These are phyloP conservation scores for Hofmannophila pseudospretella DNA, from an alignment of 2,888 invertebrate species.

Conservation along the genomic window DNA sequence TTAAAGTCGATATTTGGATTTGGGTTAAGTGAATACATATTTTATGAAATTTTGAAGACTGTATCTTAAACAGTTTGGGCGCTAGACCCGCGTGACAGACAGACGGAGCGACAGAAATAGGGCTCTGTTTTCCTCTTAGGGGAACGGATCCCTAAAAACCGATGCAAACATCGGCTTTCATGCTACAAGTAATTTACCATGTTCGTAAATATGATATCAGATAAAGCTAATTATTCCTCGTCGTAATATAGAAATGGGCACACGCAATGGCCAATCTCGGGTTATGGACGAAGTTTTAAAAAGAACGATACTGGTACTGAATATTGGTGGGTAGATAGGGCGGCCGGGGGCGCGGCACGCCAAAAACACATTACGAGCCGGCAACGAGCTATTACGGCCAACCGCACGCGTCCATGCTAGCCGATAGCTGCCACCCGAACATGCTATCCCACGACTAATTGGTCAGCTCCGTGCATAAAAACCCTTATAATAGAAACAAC, in stretches of 20 bases:
- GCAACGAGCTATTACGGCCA: slow-evolving; percentile 67
- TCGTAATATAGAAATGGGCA: slow-evolving; percentile 55
- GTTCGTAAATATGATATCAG: slow-evolving; percentile 60
- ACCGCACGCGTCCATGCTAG: slow-evolving; percentile 61
- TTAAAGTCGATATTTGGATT: too few relatives aligned
- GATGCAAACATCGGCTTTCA: slow-evolving; percentile 46
- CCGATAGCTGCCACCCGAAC: slow-evolving; percentile 64
- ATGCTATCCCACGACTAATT: slow-evolving; percentile 69
- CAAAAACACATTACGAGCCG: slow-evolving; percentile 68
- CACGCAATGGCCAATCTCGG: slow-evolving; percentile 66
- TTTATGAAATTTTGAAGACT: too few relatives aligned
- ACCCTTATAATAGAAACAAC: slow-evolving; percentile 58
- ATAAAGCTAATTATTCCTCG: slow-evolving; percentile 65
- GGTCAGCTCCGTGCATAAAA: slow-evolving; percentile 65
- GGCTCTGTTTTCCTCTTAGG: too few relatives aligned
- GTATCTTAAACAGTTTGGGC: too few relatives aligned
- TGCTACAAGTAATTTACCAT: slow-evolving; percentile 55
- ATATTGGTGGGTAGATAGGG: slow-evolving; percentile 64
- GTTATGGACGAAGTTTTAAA: slow-evolving; percentile 59
- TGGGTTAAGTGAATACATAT: too few relatives aligned
- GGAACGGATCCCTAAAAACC: too few relatives aligned
- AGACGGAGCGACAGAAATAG: too few relatives aligned
- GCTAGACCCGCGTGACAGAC: too few relatives aligned
- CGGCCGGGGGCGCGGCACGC: slow-evolving; percentile 63
- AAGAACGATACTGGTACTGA: slow-evolving; percentile 56